These are phyloP conservation scores for Macrotrachela quadricornifera DNA, from an alignment of 1,140 invertebrate genomes.

Conservation along the genomic window DNA sequence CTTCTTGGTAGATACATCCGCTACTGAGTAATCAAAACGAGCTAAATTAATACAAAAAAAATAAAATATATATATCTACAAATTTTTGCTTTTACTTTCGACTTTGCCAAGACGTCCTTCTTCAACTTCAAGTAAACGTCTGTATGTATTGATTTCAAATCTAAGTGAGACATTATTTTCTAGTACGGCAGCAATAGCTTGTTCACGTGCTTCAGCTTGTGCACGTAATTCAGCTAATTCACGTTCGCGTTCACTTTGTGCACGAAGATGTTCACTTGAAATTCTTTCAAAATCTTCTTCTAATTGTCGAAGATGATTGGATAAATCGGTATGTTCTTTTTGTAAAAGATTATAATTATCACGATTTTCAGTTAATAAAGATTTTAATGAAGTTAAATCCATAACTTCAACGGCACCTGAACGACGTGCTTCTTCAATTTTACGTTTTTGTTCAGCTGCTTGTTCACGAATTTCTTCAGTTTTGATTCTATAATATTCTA, in stretches of 20 bases:
- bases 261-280: not conserved
- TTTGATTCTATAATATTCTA: conserved; percentile 7
- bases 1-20: too few relatives aligned
- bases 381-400: too few relatives aligned
- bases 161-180: conserved; percentile 3
- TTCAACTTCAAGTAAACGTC: conserved; percentile 7
- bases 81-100: too few relatives aligned
- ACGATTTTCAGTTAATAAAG: too few relatives aligned
- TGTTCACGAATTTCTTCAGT: conserved; percentile 7
- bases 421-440: not conserved
- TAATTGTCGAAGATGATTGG: not conserved
- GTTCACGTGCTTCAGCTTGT: not conserved
- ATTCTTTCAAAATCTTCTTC: conserved; percentile 6
- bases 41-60: too few relatives aligned
- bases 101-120: too few relatives aligned
- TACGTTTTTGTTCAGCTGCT: conserved; percentile 1
- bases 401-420: too few relatives aligned
- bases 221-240: not conserved
- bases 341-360: not conserved
- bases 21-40: too few relatives aligned
- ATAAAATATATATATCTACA: too few relatives aligned
- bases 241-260: not conserved
- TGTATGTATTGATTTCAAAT: conserved; percentile 9
- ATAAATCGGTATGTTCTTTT: not conserved
- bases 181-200: not conserved